phyloP scores from a whole-genome alignment of 2,888 invertebrate genomes.

The Pristionchus arcanus region DNA sequence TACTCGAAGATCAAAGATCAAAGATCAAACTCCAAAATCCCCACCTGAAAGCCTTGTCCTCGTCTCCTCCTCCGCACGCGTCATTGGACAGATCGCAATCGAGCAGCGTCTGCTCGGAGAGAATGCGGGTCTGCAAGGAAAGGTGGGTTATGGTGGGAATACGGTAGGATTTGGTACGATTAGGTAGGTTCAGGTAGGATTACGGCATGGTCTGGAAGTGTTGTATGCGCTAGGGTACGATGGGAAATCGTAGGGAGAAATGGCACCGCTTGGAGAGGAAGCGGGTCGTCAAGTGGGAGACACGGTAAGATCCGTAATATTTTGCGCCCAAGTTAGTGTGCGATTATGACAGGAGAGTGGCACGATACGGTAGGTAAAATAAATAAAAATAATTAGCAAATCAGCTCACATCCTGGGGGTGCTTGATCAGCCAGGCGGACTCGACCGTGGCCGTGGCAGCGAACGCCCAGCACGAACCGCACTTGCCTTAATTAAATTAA shows the following conservation, averaged over 20 bases:
- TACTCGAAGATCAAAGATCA: background rate
- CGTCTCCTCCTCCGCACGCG: slow-evolving; percentile 81
- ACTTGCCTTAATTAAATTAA: slow-evolving; percentile 62
- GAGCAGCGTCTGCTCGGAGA: slow-evolving; percentile 76
- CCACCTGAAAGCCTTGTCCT: slow-evolving; percentile 81
- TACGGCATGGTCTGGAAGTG: background rate
- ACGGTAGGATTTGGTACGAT: background rate
- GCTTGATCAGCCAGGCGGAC: slow-evolving; percentile 74
- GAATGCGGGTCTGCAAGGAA: slow-evolving; percentile 35
- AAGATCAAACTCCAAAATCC: slow-evolving; percentile 47
- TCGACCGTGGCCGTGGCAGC: slow-evolving; percentile 79
- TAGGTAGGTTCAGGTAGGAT: background rate
- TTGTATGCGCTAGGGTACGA: background rate
- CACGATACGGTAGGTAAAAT: too few species aligned
- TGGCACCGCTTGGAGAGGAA: too few species aligned
- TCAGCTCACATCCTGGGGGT: slow-evolving; percentile 62
- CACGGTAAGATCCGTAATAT: too few species aligned
- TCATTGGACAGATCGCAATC: slow-evolving; percentile 80
- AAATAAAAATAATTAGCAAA: background rate
- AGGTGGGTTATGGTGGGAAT: background rate
- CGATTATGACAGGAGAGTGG: too few species aligned
- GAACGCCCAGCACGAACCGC: slow-evolving; percentile 79
- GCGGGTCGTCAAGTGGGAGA: too few species aligned
- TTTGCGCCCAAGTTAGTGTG: too few species aligned
- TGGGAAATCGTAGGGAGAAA: too few species aligned